Percentiles rank a stretch among this genome's conserved stretches.
These are phyloP conservation scores for Stichopus horrens DNA, from an alignment of 53 echinoderm and acorn worm species.

Conservation along the genomic window DNA sequence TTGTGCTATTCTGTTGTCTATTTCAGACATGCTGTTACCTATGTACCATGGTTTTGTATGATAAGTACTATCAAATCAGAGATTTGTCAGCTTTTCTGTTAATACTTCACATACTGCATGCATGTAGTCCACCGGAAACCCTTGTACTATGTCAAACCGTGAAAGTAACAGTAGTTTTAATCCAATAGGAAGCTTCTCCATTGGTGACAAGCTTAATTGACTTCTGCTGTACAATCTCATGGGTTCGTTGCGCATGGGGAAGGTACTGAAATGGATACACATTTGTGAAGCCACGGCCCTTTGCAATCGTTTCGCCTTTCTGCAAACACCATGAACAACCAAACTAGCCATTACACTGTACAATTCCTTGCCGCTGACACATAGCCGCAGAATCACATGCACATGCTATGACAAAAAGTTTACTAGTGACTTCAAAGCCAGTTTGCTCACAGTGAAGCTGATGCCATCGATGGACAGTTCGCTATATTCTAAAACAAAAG, in stretches of 20 bases:
- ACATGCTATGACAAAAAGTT: conserved; percentile 27
- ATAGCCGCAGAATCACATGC: conserved; percentile 56
- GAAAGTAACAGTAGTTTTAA: conserved; percentile 41
- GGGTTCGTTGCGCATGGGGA: background rate
- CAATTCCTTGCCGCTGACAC: conserved; percentile 52
- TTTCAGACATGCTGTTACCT: background rate
- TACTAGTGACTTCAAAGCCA: background rate
- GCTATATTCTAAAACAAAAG: conserved; percentile 45
- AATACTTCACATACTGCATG: conserved; percentile 34
- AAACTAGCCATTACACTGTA: conserved; percentile 52
- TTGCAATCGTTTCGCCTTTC: conserved; percentile 15
- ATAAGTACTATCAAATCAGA: conserved; percentile 38
- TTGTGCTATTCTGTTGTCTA: background rate
- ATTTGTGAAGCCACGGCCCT: conserved; percentile 14
- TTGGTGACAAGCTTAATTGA: conserved; percentile 3
- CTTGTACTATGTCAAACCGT: conserved; percentile 31
- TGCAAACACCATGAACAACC: conserved; percentile 47
- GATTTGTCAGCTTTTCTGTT: conserved; percentile 2
- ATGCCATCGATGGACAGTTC: conserved; percentile 40
- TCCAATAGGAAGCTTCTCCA: background rate
- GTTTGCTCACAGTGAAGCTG: background rate
- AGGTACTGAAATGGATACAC: conserved; percentile 17
- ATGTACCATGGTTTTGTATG: conserved; percentile 9
- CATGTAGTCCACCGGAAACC: conserved; percentile 52
- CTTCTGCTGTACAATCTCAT: background rate